Percentiles rank a stretch among this genome's conserved stretches.
Evolutionary conservation across 2,888 invertebrate genomes (phyloP).

Genomic region (Scaptomyza caliginosa): DNA sequence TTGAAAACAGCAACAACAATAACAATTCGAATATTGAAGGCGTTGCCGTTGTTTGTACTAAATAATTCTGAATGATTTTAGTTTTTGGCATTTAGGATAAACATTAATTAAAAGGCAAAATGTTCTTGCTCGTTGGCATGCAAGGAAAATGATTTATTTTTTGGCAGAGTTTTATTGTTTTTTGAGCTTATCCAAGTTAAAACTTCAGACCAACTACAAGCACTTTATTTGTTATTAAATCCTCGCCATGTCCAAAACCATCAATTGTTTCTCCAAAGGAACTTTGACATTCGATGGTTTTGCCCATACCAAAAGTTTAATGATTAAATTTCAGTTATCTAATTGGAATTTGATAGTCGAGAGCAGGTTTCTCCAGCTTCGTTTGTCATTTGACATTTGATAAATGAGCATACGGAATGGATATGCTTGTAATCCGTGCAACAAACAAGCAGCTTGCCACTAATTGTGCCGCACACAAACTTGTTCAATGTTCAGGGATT

Average conservation of each 20-base stretch:
- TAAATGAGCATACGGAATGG: slow-evolving; percentile 49
- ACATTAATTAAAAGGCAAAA: not conserved
- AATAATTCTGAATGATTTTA: slow-evolving; percentile 40
- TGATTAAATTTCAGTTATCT: slow-evolving; percentile 63
- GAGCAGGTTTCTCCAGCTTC: not conserved
- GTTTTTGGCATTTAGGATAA: slow-evolving; percentile 18
- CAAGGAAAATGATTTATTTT: too few species aligned
- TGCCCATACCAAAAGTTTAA: slow-evolving; percentile 38
- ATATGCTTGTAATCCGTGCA: slow-evolving; percentile 59
- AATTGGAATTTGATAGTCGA: slow-evolving; percentile 61
- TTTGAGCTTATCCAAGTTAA: not conserved
- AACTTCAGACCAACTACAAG: not conserved
- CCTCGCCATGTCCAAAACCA: too few species aligned
- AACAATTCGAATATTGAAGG: slow-evolving; percentile 22
- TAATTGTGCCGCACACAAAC: slow-evolving; percentile 52
- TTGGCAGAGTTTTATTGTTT: too few species aligned
- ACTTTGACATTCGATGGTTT: slow-evolving; percentile 6
- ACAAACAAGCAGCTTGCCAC: slow-evolving; percentile 46
- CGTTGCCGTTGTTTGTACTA: slow-evolving; percentile 45
- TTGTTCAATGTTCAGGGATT: slow-evolving; percentile 62
- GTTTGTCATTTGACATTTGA: slow-evolving; percentile 42
- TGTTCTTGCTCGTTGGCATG: too few species aligned
- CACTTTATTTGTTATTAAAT: not conserved
- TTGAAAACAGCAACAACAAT: slow-evolving; percentile 37
- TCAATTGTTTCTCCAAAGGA: too few species aligned